phyloP scores from a whole-genome alignment of 2,797 vertebrate species.

The Sebastolobus alascanus region DNA sequence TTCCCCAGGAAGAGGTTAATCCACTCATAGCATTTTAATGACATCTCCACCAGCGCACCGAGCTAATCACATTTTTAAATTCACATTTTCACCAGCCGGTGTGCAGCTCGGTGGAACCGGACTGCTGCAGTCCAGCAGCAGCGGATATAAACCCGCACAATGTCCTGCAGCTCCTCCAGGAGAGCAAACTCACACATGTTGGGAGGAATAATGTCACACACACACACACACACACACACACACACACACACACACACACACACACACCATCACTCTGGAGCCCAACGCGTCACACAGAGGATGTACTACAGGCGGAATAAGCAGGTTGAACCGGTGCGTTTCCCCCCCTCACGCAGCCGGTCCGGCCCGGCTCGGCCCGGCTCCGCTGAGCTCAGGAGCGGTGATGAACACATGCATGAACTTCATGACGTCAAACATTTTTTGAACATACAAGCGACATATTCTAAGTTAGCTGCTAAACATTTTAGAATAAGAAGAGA shows the following conservation, averaged over 20 bases:
- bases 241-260: too few species aligned
- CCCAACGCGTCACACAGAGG: too few species aligned
- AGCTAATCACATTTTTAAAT: conserved; percentile 44
- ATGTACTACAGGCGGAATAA: too few species aligned
- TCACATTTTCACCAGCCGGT: conserved; percentile 20
- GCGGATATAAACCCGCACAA: conserved; percentile 1
- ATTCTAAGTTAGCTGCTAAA: conserved; percentile 29
- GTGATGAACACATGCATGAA: conserved; percentile 56
- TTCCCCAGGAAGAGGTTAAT: conserved; percentile 68
- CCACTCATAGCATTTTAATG: conserved; percentile 77
- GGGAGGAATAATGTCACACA: conserved; percentile 6
- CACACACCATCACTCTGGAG: too few species aligned
- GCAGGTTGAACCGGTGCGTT: too few species aligned
- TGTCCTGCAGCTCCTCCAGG: conserved; percentile 6
- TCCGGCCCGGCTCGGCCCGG: neutral
- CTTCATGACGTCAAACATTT: conserved; percentile 61
- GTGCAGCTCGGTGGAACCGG: neutral
- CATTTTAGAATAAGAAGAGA: neutral
- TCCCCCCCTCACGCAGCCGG: neutral
- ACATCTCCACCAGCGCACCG: conserved; percentile 79
- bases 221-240: too few species aligned
- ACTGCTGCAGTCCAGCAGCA: conserved; percentile 4
- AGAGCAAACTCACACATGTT: conserved; percentile 30
- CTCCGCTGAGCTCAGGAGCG: conserved; percentile 58
- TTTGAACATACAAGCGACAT: conserved; percentile 9